A percentile compares a stretch with the other conserved stretches of the same genome.
Evolutionary conservation across 2,113 vertebrate genomes (phyloP).

Genomic region (Heloderma charlesbogerti): DNA sequence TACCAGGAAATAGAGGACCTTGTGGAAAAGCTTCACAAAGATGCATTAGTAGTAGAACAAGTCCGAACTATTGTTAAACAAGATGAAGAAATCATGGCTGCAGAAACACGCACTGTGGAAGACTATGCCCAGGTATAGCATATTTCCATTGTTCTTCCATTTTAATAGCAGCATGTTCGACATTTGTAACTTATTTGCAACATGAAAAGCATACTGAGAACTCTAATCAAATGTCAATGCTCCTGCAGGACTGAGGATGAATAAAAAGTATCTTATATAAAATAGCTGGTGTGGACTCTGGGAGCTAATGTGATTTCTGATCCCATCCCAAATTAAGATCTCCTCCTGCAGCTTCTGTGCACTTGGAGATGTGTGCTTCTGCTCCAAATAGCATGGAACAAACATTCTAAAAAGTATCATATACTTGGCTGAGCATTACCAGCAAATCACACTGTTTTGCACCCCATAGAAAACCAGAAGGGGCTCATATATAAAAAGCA

Average conservation of each 20-base stretch:
- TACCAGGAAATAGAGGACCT: conserved; percentile 64
- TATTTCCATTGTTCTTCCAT: neutral
- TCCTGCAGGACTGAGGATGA: neutral
- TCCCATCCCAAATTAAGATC: neutral
- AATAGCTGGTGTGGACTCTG: neutral
- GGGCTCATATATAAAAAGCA: neutral
- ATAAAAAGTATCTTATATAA: neutral
- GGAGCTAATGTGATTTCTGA: neutral
- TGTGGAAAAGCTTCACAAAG: conserved; percentile 66
- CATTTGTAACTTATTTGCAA: neutral
- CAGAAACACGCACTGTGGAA: conserved; percentile 69
- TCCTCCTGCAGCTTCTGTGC: neutral
- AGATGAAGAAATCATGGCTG: conserved; percentile 68
- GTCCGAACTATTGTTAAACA: conserved; percentile 68
- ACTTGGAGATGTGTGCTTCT: neutral
- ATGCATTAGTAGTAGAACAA: conserved; percentile 66
- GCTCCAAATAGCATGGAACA: neutral
- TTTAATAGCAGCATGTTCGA: neutral
- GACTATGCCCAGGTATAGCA: conserved; percentile 64
- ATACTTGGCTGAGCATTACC: neutral
- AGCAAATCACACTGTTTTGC: neutral
- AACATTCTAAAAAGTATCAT: neutral
- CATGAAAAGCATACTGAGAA: neutral
- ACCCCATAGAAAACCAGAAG: neutral
- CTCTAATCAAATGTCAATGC: neutral